Evolutionary conservation across 2,797 vertebrate genomes (phyloP), one percentile per base, ranked within the genome.

Genomic region (Sebastes paucispinis): DNA sequence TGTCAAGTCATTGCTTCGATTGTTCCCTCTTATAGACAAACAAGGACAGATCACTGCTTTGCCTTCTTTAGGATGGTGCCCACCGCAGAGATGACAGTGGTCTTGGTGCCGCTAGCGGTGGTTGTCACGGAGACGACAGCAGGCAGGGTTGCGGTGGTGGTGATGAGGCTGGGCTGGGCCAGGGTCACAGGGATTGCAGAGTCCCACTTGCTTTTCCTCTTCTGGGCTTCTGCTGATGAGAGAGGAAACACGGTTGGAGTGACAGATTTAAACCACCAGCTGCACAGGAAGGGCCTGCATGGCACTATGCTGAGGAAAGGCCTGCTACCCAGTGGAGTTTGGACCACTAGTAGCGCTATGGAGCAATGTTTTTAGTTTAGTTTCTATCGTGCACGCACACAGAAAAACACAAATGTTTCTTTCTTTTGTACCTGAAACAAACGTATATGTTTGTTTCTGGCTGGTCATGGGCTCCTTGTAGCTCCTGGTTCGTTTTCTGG

Each of bases 121-220:
- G 98, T 99, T 9, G 98, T 99, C 81, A 99, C 98, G 0, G 98
- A 98, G 86, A 99, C 98, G 0, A 99, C 98, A 0, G 97, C 96
- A 0, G 98, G 98, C 77, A 99, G 95, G 0, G 97, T 97, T 0
- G 97, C 97, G 0, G 97, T 97, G 78, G 98, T 99, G 58, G 98
- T 99, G 91, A 99, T 97, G 91, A 98, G 96, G 72, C 97, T 93
- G 69, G 98, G 98, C 93, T 99, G 98, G 16, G 98, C 96, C 88
- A 99, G 90, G 3, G 98, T 98, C 52, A 99, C 97, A 0, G 98
- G 98, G 79, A 99, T 97, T 1, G 98, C 98, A 0, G 98, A 99
- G 93, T 99, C 98, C 98, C 98, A 99, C 81, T 99, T 99, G 93
- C 98, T 99, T 93, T 99, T 99, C 89, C 98, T 97, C 95, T 99